Evolutionary conservation across 2,113 vertebrate genomes (phyloP).

Genomic region (Pimephales promelas): DNA sequence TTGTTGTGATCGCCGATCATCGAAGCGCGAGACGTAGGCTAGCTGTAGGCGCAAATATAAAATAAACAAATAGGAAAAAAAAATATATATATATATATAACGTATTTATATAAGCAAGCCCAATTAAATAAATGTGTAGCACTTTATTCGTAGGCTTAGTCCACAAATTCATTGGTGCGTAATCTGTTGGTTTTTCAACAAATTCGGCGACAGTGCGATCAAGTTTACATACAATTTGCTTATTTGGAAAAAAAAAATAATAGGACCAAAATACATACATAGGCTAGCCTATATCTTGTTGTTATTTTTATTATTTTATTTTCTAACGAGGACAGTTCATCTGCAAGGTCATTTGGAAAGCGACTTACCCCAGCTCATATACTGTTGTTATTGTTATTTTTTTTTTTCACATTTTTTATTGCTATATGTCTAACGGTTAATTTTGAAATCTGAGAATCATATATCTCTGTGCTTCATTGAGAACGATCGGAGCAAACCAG

Average conservation of each 20-base stretch:
- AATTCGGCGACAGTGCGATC: conserved; percentile 14
- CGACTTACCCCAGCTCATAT: not conserved
- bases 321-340: conserved; percentile 1
- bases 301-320: not conserved
- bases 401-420: too few relatives aligned
- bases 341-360: conserved; percentile 49
- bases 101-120: conserved; percentile 33
- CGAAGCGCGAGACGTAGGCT: conserved; percentile 34
- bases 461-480: not conserved
- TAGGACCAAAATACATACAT: conserved; percentile 44
- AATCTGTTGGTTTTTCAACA: not conserved
- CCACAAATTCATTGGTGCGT: conserved; percentile 49
- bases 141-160: conserved; percentile 67
- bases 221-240: conserved; percentile 53
- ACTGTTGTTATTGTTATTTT: not conserved
- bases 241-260: conserved; percentile 24
- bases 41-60: not conserved
- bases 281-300: not conserved
- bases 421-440: not conserved
- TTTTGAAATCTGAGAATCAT: not conserved
- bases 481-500: conserved; percentile 8
- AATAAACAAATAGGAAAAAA: not conserved
- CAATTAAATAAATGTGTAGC: conserved; percentile 55
- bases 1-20: conserved; percentile 49
- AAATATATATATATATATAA: too few relatives aligned